Evolutionary conservation across 2,113 vertebrate species (phyloP), one percentile per base, ranked within the genome.

Genomic region (Bubo scandiacus): DNA sequence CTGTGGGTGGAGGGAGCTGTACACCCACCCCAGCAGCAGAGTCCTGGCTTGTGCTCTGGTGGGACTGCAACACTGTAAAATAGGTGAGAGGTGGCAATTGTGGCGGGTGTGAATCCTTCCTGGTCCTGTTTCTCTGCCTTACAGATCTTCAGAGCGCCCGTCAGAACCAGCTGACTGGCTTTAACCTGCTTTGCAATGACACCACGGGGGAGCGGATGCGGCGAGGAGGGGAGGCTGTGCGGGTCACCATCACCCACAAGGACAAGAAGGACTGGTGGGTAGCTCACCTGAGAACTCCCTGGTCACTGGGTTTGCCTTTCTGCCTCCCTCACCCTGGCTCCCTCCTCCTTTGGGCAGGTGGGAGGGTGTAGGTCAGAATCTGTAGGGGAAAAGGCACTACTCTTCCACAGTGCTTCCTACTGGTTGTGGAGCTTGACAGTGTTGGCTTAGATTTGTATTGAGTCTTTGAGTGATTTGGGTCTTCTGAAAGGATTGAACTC

Each of bases 161-260:
- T 26, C 98, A 98, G 95, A 99, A 98, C 14, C 97, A 99, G 95
- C 90, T 51, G 57, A 96, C 97, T 17, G 97, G 95, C 75, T 99
- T 99, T 97, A 98, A 97, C 38, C 92, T 99, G 92, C 92, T 99
- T 67, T 99, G 99, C 92, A 97, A 98, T 72, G 98, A 99, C 82
- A 88, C 98, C 0, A 54, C 75, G 0, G 99, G 99, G 51, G 98
- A 99, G 92, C 98, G 29, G 95, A 83, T 99, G 98, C 89, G 92
- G 9, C 93, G 85, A 51, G 99, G 99, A 58, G 99, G 99, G 71
- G 99, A 99, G 30, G 80, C 97, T 0, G 92, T 99, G 67, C 73
- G 80, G 20, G 98, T 99, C 88, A 98, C 98, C 82, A 96, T 99
- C 45, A 95, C 98, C 51, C 98, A 99, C 94, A 98, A 96, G 67